Conservation (phyloP, 2,113 vertebrate genomes). For the Oreochromis spilurus region DNA sequence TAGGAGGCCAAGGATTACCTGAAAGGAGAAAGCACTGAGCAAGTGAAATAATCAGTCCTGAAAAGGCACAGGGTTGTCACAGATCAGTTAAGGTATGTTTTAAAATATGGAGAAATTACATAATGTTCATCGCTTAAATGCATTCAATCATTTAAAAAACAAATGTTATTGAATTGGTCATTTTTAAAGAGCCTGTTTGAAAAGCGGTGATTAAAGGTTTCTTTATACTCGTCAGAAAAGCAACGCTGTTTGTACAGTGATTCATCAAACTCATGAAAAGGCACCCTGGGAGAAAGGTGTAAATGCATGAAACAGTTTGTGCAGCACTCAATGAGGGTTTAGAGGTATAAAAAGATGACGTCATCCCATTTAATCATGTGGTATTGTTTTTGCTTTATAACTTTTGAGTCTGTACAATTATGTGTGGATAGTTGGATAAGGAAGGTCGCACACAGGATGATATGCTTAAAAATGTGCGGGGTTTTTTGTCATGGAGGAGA, state of each 20-base stretch:
- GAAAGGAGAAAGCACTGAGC: neutral
- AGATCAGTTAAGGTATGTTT: neutral
- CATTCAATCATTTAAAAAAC: neutral
- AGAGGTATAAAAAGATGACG: neutral
- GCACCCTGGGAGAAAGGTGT: neutral
- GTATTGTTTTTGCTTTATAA: neutral
- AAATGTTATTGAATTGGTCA: neutral
- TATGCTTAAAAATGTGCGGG: neutral
- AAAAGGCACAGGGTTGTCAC: neutral
- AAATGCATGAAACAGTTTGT: neutral
- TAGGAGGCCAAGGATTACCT: neutral
- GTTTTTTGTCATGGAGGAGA: rapidly evolving
- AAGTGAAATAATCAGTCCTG: neutral
- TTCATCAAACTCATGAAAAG: neutral
- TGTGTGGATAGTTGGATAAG: neutral
- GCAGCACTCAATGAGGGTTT: neutral
- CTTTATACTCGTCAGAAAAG: neutral
- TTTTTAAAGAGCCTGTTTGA: neutral
- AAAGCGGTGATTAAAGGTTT: neutral
- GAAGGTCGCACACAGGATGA: neutral
- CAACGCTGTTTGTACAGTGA: neutral
- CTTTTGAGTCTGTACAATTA: neutral
- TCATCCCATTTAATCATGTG: neutral
- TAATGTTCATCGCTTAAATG: neutral
- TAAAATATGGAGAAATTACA: neutral